phyloP scores from a whole-genome alignment of 2,888 invertebrate species.

The Polyommatus iphigenia region DNA sequence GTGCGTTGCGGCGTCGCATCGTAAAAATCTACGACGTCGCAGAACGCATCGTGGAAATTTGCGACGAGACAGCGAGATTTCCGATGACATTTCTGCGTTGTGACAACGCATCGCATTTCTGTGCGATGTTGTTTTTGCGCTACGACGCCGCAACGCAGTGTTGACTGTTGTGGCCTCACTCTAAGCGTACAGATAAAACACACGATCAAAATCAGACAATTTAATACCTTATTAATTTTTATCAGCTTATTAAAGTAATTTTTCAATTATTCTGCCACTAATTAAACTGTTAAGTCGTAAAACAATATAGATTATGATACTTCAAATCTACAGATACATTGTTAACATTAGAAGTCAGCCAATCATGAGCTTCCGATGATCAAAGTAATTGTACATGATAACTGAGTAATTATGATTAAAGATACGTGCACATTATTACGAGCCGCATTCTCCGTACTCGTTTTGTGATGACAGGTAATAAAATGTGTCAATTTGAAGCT shows the following conservation, averaged over 20 bases:
- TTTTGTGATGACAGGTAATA: neutral
- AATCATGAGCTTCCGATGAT: constrained; percentile 12
- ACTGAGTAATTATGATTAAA: neutral
- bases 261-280: neutral
- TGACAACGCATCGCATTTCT: too few species aligned
- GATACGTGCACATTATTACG: too few species aligned
- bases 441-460: neutral
- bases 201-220: neutral
- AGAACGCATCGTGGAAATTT: too few species aligned
- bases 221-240: neutral
- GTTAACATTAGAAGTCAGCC: constrained; percentile 1
- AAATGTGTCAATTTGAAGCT: neutral
- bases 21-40: too few species aligned
- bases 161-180: too few species aligned
- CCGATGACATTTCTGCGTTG: too few species aligned
- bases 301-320: constrained; percentile 1
- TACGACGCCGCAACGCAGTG: too few species aligned
- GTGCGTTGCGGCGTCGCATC: too few species aligned
- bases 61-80: too few species aligned
- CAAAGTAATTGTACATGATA: constrained; percentile 11
- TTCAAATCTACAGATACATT: neutral
- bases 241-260: neutral
- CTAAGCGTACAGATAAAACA: neutral
- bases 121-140: too few species aligned
- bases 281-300: constrained; percentile 9